These are phyloP conservation scores for Microcebus jonahi DNA, from an alignment of 2,113 vertebrate genomes.

Conservation along the genomic window DNA sequence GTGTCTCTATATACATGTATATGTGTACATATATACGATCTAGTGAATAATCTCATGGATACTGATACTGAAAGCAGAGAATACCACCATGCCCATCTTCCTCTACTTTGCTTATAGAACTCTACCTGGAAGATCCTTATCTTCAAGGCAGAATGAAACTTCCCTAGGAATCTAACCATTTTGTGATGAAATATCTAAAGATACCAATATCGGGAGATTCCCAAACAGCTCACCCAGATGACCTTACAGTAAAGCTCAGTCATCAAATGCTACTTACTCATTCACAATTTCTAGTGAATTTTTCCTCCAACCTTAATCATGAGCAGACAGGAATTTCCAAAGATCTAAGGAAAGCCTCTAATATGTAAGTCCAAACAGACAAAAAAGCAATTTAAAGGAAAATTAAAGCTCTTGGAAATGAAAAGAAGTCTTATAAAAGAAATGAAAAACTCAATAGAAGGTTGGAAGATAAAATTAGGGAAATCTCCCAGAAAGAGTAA, in stretches of 20 bases:
- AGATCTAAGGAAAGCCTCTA: not conserved
- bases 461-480: not conserved
- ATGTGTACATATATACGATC: not conserved
- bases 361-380: not conserved
- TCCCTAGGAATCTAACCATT: not conserved
- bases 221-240: not conserved
- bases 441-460: not conserved
- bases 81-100: not conserved
- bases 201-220: not conserved
- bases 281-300: not conserved
- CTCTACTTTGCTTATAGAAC: not conserved
- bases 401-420: constrained; percentile 28
- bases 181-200: not conserved
- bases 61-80: not conserved
- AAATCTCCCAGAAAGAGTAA: not conserved
- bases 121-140: not conserved
- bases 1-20: not conserved
- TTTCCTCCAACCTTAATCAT: not conserved
- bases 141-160: not conserved
- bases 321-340: not conserved
- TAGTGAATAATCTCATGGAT: not conserved
- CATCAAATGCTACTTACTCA: not conserved
- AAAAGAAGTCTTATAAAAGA: not conserved
- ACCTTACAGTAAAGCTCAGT: not conserved
- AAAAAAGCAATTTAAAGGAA: constrained; percentile 13